Evolutionary conservation across 64 coral and sea anemone species (phyloP).

Genomic region (Montipora sp.): DNA sequence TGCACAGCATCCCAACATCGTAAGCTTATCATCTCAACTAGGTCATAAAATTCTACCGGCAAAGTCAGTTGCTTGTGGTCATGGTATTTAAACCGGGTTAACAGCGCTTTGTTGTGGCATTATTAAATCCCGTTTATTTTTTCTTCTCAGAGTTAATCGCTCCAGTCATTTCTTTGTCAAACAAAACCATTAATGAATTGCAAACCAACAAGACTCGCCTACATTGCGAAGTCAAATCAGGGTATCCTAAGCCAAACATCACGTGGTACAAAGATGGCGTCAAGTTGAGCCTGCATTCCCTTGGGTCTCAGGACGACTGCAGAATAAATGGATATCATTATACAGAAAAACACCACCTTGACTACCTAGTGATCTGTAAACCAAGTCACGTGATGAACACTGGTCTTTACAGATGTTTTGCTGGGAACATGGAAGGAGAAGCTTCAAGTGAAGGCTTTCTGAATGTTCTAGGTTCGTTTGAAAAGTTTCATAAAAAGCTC

Average conservation of each 20-base stretch:
- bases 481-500: neutral
- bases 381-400: slow-evolving; percentile 43
- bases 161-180: slow-evolving; percentile 49
- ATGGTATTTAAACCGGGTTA: too few relatives aligned
- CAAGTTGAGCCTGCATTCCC: slow-evolving; percentile 24
- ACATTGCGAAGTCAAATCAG: slow-evolving; percentile 36
- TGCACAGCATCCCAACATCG: too few relatives aligned
- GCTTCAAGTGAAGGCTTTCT: slow-evolving; percentile 20
- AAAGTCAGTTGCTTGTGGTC: too few relatives aligned
- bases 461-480: slow-evolving; percentile 61
- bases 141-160: neutral
- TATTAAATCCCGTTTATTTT: neutral
- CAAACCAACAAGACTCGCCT: slow-evolving; percentile 22
- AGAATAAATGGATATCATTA: slow-evolving; percentile 57
- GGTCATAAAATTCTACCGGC: too few relatives aligned
- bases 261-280: slow-evolving; percentile 68
- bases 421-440: slow-evolving; percentile 15
- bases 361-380: slow-evolving; percentile 50
- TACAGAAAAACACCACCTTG: neutral
- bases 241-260: slow-evolving; percentile 69
- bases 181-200: slow-evolving; percentile 35
- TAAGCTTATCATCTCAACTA: too few relatives aligned
- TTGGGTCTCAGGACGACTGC: slow-evolving; percentile 53
- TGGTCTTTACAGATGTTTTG: slow-evolving; percentile 61
- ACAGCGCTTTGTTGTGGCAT: too few relatives aligned